These are phyloP conservation scores for Montipora cactus DNA, from an alignment of 64 coral and sea anemone genomes.

Conservation along the genomic window DNA sequence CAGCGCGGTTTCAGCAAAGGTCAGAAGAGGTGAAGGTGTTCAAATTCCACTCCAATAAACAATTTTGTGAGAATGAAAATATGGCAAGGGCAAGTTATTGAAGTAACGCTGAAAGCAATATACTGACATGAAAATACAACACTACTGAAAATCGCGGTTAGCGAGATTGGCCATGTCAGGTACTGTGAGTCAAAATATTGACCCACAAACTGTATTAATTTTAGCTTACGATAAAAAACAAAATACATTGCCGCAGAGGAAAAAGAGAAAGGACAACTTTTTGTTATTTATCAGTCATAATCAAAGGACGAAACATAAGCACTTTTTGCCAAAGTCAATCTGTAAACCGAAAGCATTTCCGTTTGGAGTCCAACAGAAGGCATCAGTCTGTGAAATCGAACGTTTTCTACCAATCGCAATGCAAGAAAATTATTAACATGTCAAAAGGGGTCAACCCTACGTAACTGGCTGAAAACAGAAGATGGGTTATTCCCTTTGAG, in stretches of 20 bases:
- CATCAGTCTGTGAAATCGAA: background rate
- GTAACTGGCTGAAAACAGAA: conserved; percentile 4
- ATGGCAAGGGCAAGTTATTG: background rate
- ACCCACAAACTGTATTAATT: background rate
- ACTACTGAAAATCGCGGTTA: background rate
- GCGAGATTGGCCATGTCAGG: background rate
- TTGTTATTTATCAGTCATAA: background rate
- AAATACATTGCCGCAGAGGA: no score
- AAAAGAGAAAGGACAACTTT: no score
- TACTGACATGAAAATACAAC: background rate
- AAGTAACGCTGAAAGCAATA: background rate
- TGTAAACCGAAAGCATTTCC: background rate
- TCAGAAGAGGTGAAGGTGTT: background rate
- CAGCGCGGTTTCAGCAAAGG: conserved; percentile 39
- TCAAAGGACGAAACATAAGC: background rate
- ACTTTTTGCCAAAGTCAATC: background rate
- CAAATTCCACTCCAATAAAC: background rate
- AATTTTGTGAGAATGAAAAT: background rate
- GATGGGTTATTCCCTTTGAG: conserved; percentile 31
- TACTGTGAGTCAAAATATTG: background rate
- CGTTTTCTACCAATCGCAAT: conserved; percentile 10
- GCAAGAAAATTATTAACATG: background rate
- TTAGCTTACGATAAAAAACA: no score
- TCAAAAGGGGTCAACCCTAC: background rate
- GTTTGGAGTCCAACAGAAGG: no score